These are phyloP conservation scores for Naja naja DNA, from an alignment of 2,113 vertebrate genomes.

Conservation along the genomic window DNA sequence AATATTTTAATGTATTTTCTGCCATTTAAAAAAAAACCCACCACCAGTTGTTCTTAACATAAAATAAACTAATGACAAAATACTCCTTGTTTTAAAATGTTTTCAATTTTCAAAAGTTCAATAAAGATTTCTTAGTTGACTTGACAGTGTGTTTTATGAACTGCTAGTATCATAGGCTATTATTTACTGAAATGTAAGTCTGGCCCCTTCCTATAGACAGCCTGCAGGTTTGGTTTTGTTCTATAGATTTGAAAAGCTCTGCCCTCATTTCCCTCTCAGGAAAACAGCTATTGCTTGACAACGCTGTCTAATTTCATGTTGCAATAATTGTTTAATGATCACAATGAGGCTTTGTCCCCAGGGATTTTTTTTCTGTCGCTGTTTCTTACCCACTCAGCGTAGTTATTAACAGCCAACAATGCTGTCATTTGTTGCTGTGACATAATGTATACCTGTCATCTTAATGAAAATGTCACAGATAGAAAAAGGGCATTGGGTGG, in stretches of 20 bases:
- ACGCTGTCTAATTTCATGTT: conserved; percentile 73
- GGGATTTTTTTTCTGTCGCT: conserved; percentile 70
- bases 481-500: conserved; percentile 63
- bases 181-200: not conserved
- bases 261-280: conserved; percentile 50
- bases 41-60: not conserved
- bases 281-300: conserved; percentile 69
- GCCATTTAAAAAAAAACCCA: not conserved
- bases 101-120: not conserved
- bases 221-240: not conserved
- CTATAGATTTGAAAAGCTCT: conserved; percentile 14
- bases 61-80: not conserved
- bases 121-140: not conserved
- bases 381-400: conserved; percentile 72
- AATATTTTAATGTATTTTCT: not conserved
- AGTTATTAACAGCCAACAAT: conserved; percentile 75
- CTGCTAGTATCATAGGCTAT: not conserved
- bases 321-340: conserved; percentile 73
- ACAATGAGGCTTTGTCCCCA: conserved; percentile 73
- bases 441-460: conserved; percentile 71
- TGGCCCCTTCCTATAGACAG: not conserved
- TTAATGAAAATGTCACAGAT: conserved; percentile 69
- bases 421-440: conserved; percentile 69
- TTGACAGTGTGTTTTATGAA: not conserved
- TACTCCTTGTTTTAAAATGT: not conserved